Conservation (phyloP, 2,888 invertebrate species). For the Metalampra italica region DNA sequence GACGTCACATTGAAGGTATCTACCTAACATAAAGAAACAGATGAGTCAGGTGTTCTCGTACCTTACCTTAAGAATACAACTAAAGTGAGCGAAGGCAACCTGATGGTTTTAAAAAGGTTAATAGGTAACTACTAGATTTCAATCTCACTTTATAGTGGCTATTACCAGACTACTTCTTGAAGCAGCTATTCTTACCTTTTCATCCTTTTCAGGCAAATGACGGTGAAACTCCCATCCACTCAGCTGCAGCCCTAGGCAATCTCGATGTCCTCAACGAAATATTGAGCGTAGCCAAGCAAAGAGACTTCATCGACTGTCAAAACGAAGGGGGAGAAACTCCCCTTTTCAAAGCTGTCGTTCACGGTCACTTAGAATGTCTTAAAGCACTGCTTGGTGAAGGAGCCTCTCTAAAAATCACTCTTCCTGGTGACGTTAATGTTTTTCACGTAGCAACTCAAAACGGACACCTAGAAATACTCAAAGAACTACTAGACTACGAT, state of each 20-base stretch:
- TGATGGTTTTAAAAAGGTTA: too few species aligned
- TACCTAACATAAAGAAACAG: too few species aligned
- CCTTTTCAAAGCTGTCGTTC: slow-evolving; percentile 61
- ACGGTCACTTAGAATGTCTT: slow-evolving; percentile 62
- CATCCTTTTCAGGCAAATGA: slow-evolving; percentile 55
- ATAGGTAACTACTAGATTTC: too few species aligned
- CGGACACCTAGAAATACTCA: slow-evolving; percentile 75
- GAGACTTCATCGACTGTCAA: slow-evolving; percentile 64
- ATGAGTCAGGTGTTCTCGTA: too few species aligned
- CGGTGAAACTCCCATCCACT: slow-evolving; percentile 74
- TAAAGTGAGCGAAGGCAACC: too few species aligned
- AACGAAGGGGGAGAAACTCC: slow-evolving; percentile 72
- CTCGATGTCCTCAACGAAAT: slow-evolving; percentile 71
- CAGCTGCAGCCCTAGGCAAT: slow-evolving; percentile 71
- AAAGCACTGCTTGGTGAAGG: slow-evolving; percentile 63
- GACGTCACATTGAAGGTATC: slow-evolving; percentile 64
- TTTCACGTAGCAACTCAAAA: slow-evolving; percentile 79
- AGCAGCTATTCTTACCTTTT: background rate
- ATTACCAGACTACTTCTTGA: background rate
- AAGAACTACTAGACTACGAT: slow-evolving; percentile 66
- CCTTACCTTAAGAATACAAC: too few species aligned
- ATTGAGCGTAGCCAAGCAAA: slow-evolving; percentile 65
- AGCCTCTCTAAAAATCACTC: slow-evolving; percentile 57
- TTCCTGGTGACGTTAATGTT: slow-evolving; percentile 71
- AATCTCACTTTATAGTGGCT: too few species aligned